Evolutionary conservation across 2,888 invertebrate genomes (phyloP).

Genomic region (Drosophila seclusa): DNA sequence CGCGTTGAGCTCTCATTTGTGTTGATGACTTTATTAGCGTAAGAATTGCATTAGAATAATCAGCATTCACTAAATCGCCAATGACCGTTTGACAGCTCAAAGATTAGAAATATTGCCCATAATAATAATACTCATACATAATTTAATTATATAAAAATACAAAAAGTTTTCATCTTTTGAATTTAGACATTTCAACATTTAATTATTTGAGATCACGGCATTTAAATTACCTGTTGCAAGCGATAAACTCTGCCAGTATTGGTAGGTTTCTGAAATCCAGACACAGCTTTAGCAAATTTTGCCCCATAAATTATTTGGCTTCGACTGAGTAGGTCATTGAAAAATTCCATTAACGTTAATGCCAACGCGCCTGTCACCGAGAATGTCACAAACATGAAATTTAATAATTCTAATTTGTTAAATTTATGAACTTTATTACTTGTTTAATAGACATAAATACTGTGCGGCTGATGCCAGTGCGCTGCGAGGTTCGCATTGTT

Average conservation of each 20-base stretch:
- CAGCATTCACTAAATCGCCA: constrained; percentile 35
- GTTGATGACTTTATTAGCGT: constrained; percentile 70
- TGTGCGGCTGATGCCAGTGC: constrained; percentile 39
- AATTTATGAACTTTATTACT: constrained; percentile 75
- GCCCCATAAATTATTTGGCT: constrained; percentile 48
- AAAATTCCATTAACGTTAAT: constrained; percentile 58
- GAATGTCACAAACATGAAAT: constrained; percentile 68
- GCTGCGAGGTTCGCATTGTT: constrained; percentile 38
- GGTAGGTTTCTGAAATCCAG: constrained; percentile 1
- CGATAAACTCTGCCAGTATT: constrained; percentile 18
- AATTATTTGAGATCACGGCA: background rate
- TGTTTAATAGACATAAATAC: constrained; percentile 66
- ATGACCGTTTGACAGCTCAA: background rate
- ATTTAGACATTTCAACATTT: background rate
- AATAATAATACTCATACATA: background rate
- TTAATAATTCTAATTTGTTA: constrained; percentile 73
- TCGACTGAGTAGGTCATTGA: constrained; percentile 35
- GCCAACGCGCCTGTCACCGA: constrained; percentile 31
- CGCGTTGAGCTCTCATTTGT: constrained; percentile 31
- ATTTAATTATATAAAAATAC: background rate
- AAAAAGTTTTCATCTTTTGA: background rate
- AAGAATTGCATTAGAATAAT: constrained; percentile 61
- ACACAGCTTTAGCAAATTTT: constrained; percentile 43
- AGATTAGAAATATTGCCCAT: constrained; percentile 3
- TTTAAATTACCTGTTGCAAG: constrained; percentile 43